Evolutionary conservation across 92 coral and sea anemone species (phyloP), one percentile per base, ranked within the genome.

Genomic region (Epizoanthus fatuus): DNA sequence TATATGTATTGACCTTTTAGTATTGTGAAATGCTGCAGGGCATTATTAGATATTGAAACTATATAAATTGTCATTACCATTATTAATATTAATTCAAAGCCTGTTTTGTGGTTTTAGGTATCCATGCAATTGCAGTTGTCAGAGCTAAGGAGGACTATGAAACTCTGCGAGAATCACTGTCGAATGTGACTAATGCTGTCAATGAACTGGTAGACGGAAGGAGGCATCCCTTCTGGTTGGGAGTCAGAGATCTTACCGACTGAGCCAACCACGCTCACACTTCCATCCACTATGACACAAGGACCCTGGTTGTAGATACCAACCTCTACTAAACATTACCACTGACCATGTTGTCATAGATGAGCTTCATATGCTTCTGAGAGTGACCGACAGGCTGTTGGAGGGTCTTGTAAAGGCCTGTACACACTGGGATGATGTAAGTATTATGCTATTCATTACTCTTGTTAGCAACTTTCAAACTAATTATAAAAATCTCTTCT

Each of bases 301-400:
- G 69, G 69, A 63, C 38, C 68, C 68, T n/a, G 68, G 68, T 63
- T 63, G 68, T 20, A n/a, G 37, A 3, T 22, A 63, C 38, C 69
- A 63, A 63, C 69, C 69, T 17, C 35, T 63, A 4, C 69, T 63
- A 17, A 5, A 22, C 16, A 22, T 63, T 63, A 0, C 37, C 7
- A n/a, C 5, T 17, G 38, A 63, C 38, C 69, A 63, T 63, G 69
- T 63, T 11, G 32, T 63, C 6, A 22, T 63, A 7, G 69, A 63
- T n/a, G 69, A 63, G 69, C 32, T 63, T 4, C 69, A 63, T 22
- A 25, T 17, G 38, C 32, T 63, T 10, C 69, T 63, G 11, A 19
- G 69, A 11, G 35, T 63, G 4, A 16, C 69, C 2, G 69, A 63
- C 69, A 63, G 40, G 35, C 35, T 63, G 35, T 5, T 22, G 35